These are phyloP conservation scores for Julus scandinavius DNA, from an alignment of 2,888 invertebrate genomes.

Conservation along the genomic window DNA sequence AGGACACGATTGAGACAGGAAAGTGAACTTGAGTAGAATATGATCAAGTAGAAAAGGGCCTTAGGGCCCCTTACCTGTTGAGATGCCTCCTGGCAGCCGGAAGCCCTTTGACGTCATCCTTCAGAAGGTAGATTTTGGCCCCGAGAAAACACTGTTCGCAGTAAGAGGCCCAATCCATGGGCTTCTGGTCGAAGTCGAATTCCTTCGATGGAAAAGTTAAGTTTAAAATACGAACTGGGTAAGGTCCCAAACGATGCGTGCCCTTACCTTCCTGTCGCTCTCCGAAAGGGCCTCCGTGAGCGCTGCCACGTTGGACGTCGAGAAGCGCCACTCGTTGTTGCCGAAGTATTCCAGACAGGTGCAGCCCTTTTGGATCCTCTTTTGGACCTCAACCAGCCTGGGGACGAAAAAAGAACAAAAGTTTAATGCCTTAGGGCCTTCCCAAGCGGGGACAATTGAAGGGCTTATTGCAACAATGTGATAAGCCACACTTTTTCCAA, in stretches of 20 bases:
- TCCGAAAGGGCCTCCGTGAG: background rate
- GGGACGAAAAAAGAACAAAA: too few species aligned
- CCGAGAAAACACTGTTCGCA: background rate
- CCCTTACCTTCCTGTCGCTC: background rate
- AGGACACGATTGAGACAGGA: too few species aligned
- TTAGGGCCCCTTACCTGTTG: background rate
- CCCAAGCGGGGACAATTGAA: too few species aligned
- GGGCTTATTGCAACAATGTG: too few species aligned
- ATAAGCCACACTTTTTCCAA: too few species aligned
- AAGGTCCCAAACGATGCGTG: too few species aligned
- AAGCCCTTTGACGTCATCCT: background rate
- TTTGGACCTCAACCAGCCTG: background rate
- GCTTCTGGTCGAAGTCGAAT: background rate
- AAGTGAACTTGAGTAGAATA: too few species aligned
- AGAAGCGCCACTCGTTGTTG: background rate
- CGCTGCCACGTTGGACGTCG: background rate
- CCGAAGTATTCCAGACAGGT: constrained; percentile 37
- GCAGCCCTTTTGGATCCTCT: background rate
- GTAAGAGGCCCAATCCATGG: background rate
- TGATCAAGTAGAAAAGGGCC: too few species aligned
- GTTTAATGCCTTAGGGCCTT: too few species aligned
- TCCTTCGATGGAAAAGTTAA: background rate
- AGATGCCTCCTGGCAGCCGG: background rate
- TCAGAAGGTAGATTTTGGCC: background rate
- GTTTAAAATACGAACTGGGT: background rate